A percentile compares a stretch with the other conserved stretches of the same genome.
These are phyloP conservation scores for Palaemon carinicauda DNA, from an alignment of 1,140 invertebrate genomes.

Conservation along the genomic window DNA sequence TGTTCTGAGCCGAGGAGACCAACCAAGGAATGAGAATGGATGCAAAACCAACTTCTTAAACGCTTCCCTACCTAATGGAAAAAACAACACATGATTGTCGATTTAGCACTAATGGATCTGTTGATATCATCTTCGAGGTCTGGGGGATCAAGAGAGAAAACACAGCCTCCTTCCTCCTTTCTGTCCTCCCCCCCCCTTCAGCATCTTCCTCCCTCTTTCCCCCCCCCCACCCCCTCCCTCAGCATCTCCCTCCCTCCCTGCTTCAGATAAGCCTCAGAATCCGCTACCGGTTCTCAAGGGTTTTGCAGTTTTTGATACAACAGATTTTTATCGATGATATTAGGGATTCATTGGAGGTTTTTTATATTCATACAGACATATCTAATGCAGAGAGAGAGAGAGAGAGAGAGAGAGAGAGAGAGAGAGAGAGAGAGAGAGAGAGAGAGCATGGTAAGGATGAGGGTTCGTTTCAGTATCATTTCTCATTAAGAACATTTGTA, in stretches of 20 bases:
- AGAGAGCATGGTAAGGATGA: not conserved
- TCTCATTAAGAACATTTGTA: too few species aligned
- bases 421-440: not conserved
- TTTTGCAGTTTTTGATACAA: too few species aligned
- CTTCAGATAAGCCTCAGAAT: not conserved
- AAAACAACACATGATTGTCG: constrained; percentile 35
- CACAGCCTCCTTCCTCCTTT: not conserved
- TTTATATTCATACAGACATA: not conserved
- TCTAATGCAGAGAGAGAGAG: not conserved
- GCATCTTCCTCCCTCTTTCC: not conserved
- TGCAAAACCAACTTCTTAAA: not conserved
- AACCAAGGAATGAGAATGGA: not conserved
- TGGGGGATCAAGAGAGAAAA: not conserved
- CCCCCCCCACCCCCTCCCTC: not conserved
- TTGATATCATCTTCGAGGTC: constrained; percentile 4
- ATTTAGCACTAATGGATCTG: constrained; percentile 26
- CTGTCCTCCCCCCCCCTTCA: not conserved
- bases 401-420: not conserved
- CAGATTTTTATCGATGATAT: too few species aligned
- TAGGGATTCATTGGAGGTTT: too few species aligned
- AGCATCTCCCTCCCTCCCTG: not conserved
- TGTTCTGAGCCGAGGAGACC: not conserved
- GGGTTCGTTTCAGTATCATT: too few species aligned
- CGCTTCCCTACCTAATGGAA: not conserved
- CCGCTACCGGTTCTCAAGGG: not conserved